Evolutionary conservation across 2,888 invertebrate species (phyloP).

Genomic region (Tupiocoris notatus): DNA sequence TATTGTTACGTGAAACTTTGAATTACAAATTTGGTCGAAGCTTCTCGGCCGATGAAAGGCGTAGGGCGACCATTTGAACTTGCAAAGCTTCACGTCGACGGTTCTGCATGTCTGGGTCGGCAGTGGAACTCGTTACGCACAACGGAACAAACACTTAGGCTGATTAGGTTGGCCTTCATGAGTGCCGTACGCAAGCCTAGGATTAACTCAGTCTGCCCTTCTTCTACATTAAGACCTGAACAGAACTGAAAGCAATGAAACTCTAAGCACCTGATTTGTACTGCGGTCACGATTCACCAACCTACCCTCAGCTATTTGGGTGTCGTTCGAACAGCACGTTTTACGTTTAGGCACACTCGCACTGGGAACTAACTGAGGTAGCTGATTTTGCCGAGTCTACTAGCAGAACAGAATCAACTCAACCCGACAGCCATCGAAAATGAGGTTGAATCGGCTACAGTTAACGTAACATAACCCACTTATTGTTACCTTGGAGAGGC

Average conservation of each 20-base stretch:
- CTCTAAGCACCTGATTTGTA: neutral
- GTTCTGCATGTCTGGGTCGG: neutral
- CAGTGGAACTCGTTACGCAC: neutral
- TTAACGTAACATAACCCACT: too few relatives aligned
- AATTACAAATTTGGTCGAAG: too few relatives aligned
- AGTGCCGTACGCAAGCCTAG: too few relatives aligned
- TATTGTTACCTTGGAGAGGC: too few relatives aligned
- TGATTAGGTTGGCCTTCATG: neutral
- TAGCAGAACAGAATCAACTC: neutral
- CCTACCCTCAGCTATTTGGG: neutral
- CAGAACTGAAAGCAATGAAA: neutral
- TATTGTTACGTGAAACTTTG: too few relatives aligned
- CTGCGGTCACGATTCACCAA: neutral
- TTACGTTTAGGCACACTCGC: neutral
- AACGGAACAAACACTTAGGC: neutral
- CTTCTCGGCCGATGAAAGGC: too few relatives aligned
- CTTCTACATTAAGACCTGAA: neutral
- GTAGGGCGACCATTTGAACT: too few relatives aligned
- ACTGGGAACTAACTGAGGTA: neutral
- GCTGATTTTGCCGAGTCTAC: neutral
- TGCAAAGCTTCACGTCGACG: too few relatives aligned
- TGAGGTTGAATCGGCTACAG: too few relatives aligned
- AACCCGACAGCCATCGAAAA: neutral
- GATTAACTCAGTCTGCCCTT: neutral
- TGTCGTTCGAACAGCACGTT: neutral